Percentiles rank a stretch among this genome's conserved stretches.
Conservation (phyloP, 1,140 invertebrate genomes). For the Araneus ventricosus region DNA sequence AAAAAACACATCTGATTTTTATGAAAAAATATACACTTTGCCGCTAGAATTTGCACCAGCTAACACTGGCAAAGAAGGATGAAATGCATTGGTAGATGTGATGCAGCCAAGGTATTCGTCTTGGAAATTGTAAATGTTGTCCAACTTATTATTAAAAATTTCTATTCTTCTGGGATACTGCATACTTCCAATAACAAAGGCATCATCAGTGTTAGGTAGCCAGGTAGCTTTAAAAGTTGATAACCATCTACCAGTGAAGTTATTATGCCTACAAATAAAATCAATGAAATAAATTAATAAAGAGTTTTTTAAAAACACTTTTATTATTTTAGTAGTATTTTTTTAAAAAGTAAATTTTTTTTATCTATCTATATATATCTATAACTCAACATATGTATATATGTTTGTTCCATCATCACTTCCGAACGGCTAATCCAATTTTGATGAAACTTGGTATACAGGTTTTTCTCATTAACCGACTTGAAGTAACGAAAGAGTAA, state of each 20-base stretch:
- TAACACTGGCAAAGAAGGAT: constrained; percentile 77
- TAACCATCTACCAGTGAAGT: constrained; percentile 78
- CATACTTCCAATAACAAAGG: constrained; percentile 79
- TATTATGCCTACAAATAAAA: constrained; percentile 78
- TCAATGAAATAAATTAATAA: background rate
- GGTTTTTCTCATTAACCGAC: no score
- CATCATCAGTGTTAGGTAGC: constrained; percentile 78
- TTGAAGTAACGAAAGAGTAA: no score
- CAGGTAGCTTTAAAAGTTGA: constrained; percentile 78
- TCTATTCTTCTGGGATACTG: constrained; percentile 78
- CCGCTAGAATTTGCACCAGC: constrained; percentile 79
- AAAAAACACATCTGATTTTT: background rate
- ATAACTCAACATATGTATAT: no score
- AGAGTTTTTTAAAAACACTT: background rate
- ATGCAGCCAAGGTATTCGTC: constrained; percentile 77
- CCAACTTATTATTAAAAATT: constrained; percentile 76
- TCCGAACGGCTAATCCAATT: no score
- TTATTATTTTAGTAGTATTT: no score
- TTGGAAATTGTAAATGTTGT: constrained; percentile 76
- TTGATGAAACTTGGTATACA: no score
- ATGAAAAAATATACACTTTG: constrained; percentile 78
- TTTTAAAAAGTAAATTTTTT: no score
- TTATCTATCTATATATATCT: no score
- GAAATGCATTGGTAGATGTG: constrained; percentile 77
- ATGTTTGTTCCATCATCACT: no score